A percentile compares a stretch with the other conserved stretches of the same genome.
These are phyloP conservation scores for Semicossyphus pulcher DNA, from an alignment of 2,113 vertebrate species.

Conservation along the genomic window DNA sequence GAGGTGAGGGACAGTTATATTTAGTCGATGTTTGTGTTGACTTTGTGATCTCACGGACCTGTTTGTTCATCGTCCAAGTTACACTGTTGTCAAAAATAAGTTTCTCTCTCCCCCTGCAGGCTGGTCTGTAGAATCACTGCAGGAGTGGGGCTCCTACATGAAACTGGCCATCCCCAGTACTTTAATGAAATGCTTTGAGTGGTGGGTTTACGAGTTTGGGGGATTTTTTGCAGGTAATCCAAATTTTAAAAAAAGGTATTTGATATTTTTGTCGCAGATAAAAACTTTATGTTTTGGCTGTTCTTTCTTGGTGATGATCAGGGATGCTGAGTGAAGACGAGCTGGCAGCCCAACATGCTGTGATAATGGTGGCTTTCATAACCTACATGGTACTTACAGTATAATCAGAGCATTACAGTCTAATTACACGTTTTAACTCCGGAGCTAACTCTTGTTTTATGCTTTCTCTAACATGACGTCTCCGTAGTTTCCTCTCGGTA, in stretches of 20 bases:
- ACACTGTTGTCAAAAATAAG: background rate
- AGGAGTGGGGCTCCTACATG: conserved; percentile 89
- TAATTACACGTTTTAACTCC: background rate
- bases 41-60: background rate
- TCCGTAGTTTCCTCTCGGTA: conserved; percentile 86
- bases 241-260: no score
- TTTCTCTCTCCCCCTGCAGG: conserved; percentile 35
- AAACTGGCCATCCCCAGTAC: conserved; percentile 87
- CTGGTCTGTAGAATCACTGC: conserved; percentile 84
- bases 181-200: conserved; percentile 90
- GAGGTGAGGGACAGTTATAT: background rate
- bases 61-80: background rate
- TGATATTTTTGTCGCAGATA: background rate
- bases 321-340: conserved; percentile 88
- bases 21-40: background rate
- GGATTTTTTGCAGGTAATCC: conserved; percentile 88
- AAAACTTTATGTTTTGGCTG: background rate
- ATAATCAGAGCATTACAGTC: no score
- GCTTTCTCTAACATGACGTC: background rate
- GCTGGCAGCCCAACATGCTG: conserved; percentile 88
- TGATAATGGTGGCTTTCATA: conserved; percentile 84
- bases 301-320: conserved; percentile 59
- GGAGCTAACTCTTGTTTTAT: no score
- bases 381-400: conserved; percentile 94
- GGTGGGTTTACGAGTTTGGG: conserved; percentile 92